Evolutionary conservation across 2,113 vertebrate species (phyloP).

Genomic region (Chlorodrepanis virens): DNA sequence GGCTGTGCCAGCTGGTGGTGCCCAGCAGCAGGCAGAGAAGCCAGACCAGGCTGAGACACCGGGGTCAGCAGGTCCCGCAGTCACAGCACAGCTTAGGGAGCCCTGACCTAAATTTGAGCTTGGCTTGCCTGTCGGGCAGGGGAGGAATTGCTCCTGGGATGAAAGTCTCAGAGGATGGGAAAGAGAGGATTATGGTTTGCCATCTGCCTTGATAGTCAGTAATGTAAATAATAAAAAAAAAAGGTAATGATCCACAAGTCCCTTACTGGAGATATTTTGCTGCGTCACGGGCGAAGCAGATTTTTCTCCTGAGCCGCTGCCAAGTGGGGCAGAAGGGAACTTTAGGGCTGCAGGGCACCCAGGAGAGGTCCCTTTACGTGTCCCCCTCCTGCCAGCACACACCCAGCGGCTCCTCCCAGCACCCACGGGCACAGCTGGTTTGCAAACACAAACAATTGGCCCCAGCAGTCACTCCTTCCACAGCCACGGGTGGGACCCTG

Average conservation of each 20-base stretch:
- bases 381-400: background rate
- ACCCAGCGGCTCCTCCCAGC: background rate
- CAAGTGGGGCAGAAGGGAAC: background rate
- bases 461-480: background rate
- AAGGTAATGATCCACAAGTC: background rate
- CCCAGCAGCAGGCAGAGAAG: accelerated
- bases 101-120: background rate
- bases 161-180: background rate
- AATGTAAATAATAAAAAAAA: background rate
- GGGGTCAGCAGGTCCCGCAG: background rate
- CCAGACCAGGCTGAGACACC: background rate
- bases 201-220: background rate
- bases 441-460: background rate
- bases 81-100: background rate
- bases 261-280: background rate
- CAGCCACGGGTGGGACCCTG: background rate
- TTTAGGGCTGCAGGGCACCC: background rate
- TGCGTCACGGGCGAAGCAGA: accelerated
- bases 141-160: background rate
- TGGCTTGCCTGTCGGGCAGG: background rate
- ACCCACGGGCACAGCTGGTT: accelerated
- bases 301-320: background rate
- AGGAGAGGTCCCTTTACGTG: background rate
- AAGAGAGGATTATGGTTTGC: background rate
- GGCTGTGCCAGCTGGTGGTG: background rate